Evolutionary conservation across 2,113 vertebrate species (phyloP), one percentile per base, ranked within the genome.

Genomic region (Cyprinus carpio): DNA sequence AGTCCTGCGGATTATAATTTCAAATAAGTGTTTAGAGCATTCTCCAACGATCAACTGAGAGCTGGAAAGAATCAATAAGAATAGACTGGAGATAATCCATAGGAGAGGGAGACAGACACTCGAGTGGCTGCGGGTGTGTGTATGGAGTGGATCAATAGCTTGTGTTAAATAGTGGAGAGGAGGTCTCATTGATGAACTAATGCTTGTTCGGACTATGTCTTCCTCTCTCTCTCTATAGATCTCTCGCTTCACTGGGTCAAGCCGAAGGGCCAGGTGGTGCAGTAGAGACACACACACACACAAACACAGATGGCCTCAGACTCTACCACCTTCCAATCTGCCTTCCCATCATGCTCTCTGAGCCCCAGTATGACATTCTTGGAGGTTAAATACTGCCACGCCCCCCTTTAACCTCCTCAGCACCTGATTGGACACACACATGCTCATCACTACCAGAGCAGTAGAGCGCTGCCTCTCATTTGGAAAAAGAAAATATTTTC

Each of bases 1-100:
- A 95, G 93, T 92, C 89, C 89, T 85, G 90, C 84, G 93, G 94
- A 95, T 95, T 95, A 95, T 95, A 94, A 95, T 95, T 95, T 95
- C 93, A 94, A 95, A 95, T 95, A 92, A 93, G 92, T 94, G 92
- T 93, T 95, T 94, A 92, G 93, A 95, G 91, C 90, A 92, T 90
- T 90, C 92, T 93, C 93, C n/a, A 87, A 92, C 91, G 93, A 90
- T 90, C 85, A 83, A 67, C 78, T 56, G 86, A 88, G 90, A 89
- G 90, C 91, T 89, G 90, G 89, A 40, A 46, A 84, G 69, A 83
- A 87, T 95, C 94, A 90, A 95, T 94, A 93, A 91, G 90, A 94
- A 94, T 94, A 89, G 94, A 94, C 93, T 94, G 92, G 91, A 93
- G 93, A 94, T 93, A 95, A 95, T 95, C 95, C 91, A 95, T 95